Base-by-base conservation (phyloP, 1,140 invertebrate species). In the Macrocentrus cingulum region DNA sequence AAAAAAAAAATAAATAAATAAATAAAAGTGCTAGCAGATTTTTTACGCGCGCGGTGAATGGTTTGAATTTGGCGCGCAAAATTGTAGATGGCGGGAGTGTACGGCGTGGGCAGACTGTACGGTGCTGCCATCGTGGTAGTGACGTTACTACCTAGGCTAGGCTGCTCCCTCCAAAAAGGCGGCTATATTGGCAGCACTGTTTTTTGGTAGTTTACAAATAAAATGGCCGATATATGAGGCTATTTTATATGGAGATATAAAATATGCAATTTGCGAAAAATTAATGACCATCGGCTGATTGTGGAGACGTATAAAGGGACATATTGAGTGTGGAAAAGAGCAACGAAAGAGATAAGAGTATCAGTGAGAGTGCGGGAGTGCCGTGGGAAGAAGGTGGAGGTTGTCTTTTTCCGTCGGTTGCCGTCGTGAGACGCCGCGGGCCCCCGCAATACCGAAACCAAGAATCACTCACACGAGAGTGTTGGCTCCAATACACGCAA, bases 191-290 rank as follows among this genome's bases (percentile, higher is more conserved):
- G 77, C 69, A 73, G 59, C 68, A 72, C 69, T 78, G 75, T 64
- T 71, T 73, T 78, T 76, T 74, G 72, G 72, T 78, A 78, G 76
- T 77, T 78, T 78, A 78, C 76, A 78, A 78, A 79, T 79, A 80
- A 80, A 78, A 80, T 80, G 76, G 77, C 77, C 75, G 76, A 78
- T 78, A 74, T 69, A 70, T 71, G 71, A 76, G 74, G 71, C 53
- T 76, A 75, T 74, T 76, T 74, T 74, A 70, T 74, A 76, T 75
- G 68, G 66, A 75, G 65, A 71, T 49, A 69, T 75, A 73, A 75
- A 75, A 75, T 76, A 72, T 75, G 73, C 66, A 65, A 72, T 51
- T 71, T 75, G 56, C 64, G 65, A 68, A 61, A 73, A 72, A 71
- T 72, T 71, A 74, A 71, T 75, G 68, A 75, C 62, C 68, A 61